Evolutionary conservation across 1,140 invertebrate genomes (phyloP), one percentile per base, ranked within the genome.

Genomic region (Pogonomyrmex californicus): DNA sequence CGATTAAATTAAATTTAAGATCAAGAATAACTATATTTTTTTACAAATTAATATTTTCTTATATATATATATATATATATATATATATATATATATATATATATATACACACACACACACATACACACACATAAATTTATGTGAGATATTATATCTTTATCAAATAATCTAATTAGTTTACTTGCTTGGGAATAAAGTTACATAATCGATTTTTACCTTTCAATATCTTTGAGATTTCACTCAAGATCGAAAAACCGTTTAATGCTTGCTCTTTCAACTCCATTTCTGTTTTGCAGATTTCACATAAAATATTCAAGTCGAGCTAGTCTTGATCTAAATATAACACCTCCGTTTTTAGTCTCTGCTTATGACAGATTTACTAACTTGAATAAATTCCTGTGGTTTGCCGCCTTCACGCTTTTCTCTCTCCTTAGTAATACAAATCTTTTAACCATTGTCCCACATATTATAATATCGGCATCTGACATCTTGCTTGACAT

Each of bases 401-500:
- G 85, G 71, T 89, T 62, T 38, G 49, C 56, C 38, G 33, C 33
- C 36, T 87, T 90, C 77, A 56, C 73, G 9, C 71, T 75, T 78
- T 47, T 30, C 47, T 44, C 54, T 76, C 23, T 60, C 54, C 56
- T 62, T 17, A 1, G 30, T 54, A 49, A 77, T 73, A 41, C 63
- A 36, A 86, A 89, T 90, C 88, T 78, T 33, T 33, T 66, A 36
- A 83, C 36, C 56, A 33, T 81, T 90, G 78, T 87, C 60, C 88
- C 60, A 90, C 54, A 87, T 90, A 90, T 90, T 78, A 85, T 70
- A 63, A 51, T 30, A 77, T 63, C 68, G 33, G 38, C 82, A 10
- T 86, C 36, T 51, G 62, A 81, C 68, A 89, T 86, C 70, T 76
- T 89, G 83, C 30, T 89, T 68, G 76, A 90, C 86, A 58, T 79